Evolutionary conservation across 1,140 invertebrate species (phyloP).

Genomic region (Diprion similis): DNA sequence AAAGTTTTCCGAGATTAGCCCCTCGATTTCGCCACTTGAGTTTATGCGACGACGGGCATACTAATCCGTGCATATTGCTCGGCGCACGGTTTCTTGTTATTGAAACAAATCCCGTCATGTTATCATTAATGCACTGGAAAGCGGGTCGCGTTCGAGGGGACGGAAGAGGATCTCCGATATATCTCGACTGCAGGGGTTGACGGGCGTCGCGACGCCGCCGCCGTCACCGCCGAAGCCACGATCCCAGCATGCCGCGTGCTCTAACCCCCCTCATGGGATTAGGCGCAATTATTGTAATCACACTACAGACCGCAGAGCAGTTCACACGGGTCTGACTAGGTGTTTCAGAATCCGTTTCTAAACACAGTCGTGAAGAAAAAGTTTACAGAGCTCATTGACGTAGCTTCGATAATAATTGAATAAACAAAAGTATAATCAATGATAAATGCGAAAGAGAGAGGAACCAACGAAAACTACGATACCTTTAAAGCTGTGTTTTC

Average conservation of each 20-base stretch:
- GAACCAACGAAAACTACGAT: conserved; percentile 23
- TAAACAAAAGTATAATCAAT: conserved; percentile 2
- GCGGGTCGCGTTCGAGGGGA: conserved; percentile 22
- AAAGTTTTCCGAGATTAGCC: too few species aligned
- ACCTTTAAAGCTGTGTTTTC: too few species aligned
- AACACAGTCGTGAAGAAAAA: too few species aligned
- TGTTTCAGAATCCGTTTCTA: conserved; percentile 26
- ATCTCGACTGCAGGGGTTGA: too few species aligned
- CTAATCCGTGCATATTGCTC: conserved; percentile 7
- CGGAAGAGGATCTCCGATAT: conserved; percentile 9
- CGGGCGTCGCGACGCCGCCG: conserved; percentile 3
- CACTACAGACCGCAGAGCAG: conserved; percentile 42
- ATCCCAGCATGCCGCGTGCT: conserved; percentile 37
- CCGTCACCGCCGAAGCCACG: conserved; percentile 18
- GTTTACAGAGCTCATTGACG: too few species aligned
- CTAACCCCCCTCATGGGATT: conserved; percentile 52
- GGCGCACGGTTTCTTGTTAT: conserved; percentile 37
- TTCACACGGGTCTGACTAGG: conserved; percentile 17
- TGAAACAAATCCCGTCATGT: conserved; percentile 52
- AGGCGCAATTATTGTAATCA: conserved; percentile 58
- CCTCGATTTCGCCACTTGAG: too few species aligned
- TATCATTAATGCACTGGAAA: conserved; percentile 41
- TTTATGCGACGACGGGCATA: background rate
- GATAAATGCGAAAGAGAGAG: conserved; percentile 22
- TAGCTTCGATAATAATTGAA: background rate